A percentile compares a stretch with the other conserved stretches of the same genome.
Conservation (phyloP, 2,113 vertebrate species). For the Colossoma macropomum region DNA sequence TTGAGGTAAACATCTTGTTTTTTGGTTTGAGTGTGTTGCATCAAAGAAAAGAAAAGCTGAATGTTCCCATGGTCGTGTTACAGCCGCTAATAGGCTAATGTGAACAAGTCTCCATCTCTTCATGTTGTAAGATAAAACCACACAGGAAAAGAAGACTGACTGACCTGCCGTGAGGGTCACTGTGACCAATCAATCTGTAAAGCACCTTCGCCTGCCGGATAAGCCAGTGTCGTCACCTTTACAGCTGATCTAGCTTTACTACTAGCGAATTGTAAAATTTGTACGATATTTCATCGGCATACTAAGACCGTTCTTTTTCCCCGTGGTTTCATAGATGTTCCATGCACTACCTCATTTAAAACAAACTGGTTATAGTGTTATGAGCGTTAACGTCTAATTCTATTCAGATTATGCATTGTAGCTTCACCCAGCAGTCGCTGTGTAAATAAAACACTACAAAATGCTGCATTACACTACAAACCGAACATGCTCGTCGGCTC, state of each 20-base stretch:
- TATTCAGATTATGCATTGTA: constrained; percentile 22
- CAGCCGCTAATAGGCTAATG: constrained; percentile 10
- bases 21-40: neutral
- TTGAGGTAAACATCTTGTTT: constrained; percentile 53
- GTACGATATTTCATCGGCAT: constrained; percentile 37
- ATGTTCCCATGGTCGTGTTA: neutral
- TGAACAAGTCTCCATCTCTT: neutral
- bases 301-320: constrained; percentile 7
- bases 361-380: constrained; percentile 11
- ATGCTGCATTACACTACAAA: constrained; percentile 39
- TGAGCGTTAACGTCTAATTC: constrained; percentile 13
- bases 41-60: constrained; percentile 12
- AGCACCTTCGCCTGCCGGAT: constrained; percentile 15
- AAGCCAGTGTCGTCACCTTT: neutral
- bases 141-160: constrained; percentile 35
- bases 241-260: constrained; percentile 5
- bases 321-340: constrained; percentile 43
- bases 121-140: constrained; percentile 4
- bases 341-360: constrained; percentile 54
- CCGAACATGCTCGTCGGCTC: neutral
- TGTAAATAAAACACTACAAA: constrained; percentile 32
- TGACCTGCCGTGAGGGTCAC: constrained; percentile 15
- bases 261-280: constrained; percentile 30
- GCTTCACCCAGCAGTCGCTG: constrained; percentile 11
- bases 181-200: constrained; percentile 26